Conservation (phyloP, 2,113 vertebrate species). For the Thermophis baileyi region DNA sequence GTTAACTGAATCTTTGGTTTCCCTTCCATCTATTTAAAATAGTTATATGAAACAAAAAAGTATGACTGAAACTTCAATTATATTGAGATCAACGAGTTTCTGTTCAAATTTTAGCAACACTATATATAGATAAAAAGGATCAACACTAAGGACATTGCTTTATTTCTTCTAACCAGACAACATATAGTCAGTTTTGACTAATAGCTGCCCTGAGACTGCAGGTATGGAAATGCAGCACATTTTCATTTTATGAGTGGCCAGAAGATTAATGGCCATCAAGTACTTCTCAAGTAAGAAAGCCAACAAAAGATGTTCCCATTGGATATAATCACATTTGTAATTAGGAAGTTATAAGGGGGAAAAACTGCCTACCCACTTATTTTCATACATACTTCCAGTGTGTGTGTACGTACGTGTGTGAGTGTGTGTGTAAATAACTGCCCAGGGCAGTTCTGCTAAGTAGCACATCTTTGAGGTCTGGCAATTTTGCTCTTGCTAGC, state of each 20-base stretch:
- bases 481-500: background rate
- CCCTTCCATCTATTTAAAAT: slow-evolving; percentile 62
- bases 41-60: slow-evolving; percentile 4
- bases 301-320: background rate
- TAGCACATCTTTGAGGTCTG: background rate
- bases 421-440: background rate
- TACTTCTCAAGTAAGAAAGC: background rate
- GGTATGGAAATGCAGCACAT: background rate
- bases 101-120: background rate
- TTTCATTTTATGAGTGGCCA: background rate
- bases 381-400: background rate
- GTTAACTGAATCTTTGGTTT: slow-evolving; percentile 70
- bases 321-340: background rate
- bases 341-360: background rate
- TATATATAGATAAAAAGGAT: background rate
- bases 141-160: background rate
- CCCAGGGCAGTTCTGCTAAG: background rate
- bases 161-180: background rate
- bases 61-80: background rate
- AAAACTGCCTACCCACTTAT: background rate
- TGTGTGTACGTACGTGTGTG: background rate
- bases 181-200: background rate
- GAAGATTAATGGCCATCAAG: background rate
- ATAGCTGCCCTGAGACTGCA: background rate
- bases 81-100: background rate